These are phyloP conservation scores for Melanostoma mellinum DNA, from an alignment of 2,888 invertebrate species.

Conservation along the genomic window DNA sequence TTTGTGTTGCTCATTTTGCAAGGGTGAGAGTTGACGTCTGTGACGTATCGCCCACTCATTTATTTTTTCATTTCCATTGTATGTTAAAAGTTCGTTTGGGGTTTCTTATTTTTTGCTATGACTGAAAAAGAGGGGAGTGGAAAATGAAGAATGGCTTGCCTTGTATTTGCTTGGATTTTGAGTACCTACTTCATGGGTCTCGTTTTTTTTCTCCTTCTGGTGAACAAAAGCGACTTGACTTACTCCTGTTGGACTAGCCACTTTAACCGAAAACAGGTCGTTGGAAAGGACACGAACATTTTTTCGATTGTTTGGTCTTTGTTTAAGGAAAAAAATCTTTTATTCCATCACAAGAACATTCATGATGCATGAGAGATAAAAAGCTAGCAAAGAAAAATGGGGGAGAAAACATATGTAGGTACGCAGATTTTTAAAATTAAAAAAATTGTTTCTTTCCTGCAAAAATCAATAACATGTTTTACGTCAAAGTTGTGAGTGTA, in stretches of 20 bases:
- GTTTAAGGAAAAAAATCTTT: not conserved
- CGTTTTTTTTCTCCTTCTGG: constrained; percentile 8
- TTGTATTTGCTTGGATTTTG: constrained; percentile 38
- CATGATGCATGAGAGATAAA: too few species aligned
- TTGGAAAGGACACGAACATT: not conserved
- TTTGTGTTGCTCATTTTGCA: constrained; percentile 58
- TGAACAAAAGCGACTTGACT: constrained; percentile 2
- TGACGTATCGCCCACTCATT: constrained; percentile 58
- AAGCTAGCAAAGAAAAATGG: too few species aligned
- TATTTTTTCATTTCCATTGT: constrained; percentile 19
- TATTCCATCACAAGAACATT: too few species aligned
- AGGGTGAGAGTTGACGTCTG: constrained; percentile 24
- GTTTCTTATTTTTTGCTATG: constrained; percentile 27
- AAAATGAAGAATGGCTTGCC: constrained; percentile 30
- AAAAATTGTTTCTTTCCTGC: constrained; percentile 14
- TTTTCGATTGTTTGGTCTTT: not conserved
- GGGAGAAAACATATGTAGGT: not conserved
- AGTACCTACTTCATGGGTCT: constrained; percentile 20
- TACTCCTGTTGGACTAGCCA: not conserved
- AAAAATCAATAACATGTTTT: constrained; percentile 59
- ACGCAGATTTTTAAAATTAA: not conserved
- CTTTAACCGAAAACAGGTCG: constrained; percentile 23
- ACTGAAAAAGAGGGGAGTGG: not conserved
- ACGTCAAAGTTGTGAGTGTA: constrained; percentile 52
- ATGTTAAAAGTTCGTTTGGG: constrained; percentile 19